These are phyloP conservation scores for Plodia interpunctella DNA, from an alignment of 1,140 invertebrate genomes.

Conservation along the genomic window DNA sequence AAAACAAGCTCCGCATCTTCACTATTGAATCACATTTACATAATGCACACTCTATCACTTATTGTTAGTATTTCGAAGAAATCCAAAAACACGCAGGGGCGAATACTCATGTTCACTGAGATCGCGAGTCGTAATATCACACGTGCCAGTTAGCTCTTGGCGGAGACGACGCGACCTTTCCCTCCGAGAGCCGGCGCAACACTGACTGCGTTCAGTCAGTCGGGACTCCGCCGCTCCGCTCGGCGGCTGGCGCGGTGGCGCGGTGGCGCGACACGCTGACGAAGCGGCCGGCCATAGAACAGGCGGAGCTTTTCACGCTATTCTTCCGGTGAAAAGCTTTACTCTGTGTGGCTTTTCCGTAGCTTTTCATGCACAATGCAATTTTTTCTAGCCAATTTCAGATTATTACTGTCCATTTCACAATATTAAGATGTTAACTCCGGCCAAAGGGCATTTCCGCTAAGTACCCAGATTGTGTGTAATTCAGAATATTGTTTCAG, in stretches of 20 bases:
- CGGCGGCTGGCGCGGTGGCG: conserved; percentile 10
- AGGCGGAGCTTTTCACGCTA: neutral
- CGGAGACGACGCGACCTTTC: conserved; percentile 28
- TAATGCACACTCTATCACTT: neutral
- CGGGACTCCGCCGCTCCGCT: conserved; percentile 15
- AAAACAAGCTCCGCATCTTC: conserved; percentile 8
- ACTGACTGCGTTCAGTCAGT: conserved; percentile 25
- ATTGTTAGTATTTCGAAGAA: neutral
- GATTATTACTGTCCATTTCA: neutral
- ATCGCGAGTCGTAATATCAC: conserved; percentile 15
- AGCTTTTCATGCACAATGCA: too few species aligned
- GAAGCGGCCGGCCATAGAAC: too few species aligned
- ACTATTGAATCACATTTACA: neutral
- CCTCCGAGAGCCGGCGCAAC: conserved; percentile 20
- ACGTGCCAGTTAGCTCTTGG: conserved; percentile 32
- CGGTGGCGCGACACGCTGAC: neutral
- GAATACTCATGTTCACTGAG: conserved; percentile 14
- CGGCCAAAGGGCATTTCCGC: too few species aligned
- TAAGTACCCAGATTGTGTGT: too few species aligned
- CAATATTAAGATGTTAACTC: too few species aligned
- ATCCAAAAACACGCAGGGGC: neutral
- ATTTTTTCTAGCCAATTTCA: too few species aligned
- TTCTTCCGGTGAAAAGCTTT: too few species aligned
- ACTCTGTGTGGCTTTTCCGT: too few species aligned
- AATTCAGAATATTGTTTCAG: too few species aligned